Base-by-base conservation (phyloP, 92 coral and sea anemone species). In the Palythoa grandiflora region DNA sequence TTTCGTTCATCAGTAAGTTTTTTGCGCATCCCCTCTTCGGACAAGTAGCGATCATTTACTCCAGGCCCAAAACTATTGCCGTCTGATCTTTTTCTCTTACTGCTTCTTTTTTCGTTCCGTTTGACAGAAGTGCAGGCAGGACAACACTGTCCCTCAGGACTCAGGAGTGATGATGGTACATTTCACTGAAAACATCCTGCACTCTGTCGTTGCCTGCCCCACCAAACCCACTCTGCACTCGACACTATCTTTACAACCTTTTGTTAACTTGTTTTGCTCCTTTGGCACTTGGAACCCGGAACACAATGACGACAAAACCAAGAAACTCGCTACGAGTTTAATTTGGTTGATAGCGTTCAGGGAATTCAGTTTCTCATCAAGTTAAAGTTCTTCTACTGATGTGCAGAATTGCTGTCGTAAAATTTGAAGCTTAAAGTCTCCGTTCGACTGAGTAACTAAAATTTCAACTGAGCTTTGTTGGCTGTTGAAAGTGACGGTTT, bases 391-490 rank as follows among this genome's bases (percentile, higher is more conserved):
- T 68, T 68, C 73, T 36, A 68, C 38, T 5, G 73, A n/a, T 20
- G 13, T 20, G 10, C 73, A 9, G 73, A 68, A 68, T 68, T 36
- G 38, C 12, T 68, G 73, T 20, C 73, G 36, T 36, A 68, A n/a
- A 20, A 68, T n/a, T 5, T 68, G 38, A 68, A 68, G 12, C n/a
- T 36, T 9, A 35, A 35, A 35, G 17, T 35, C 10, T 9, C 35
- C 73, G 38, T 68, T 68, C 38, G 73, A 19, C 73, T 35, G 73
- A 19, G 10, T 35, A 19, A 19, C 75, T 38, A 71, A 71, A 71
- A 71, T 71, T 71, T 71, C 75, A 16, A 38, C 21, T 71, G 48
- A 28, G 75, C 75, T 28, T 16, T 16, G 75, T 71, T 71, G 48
- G 15, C 75, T 38, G 37, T 71, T 71, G 47, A 40, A 40, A 2